Base-by-base conservation (phyloP, 2,797 vertebrate species). In the Esox lucius region DNA sequence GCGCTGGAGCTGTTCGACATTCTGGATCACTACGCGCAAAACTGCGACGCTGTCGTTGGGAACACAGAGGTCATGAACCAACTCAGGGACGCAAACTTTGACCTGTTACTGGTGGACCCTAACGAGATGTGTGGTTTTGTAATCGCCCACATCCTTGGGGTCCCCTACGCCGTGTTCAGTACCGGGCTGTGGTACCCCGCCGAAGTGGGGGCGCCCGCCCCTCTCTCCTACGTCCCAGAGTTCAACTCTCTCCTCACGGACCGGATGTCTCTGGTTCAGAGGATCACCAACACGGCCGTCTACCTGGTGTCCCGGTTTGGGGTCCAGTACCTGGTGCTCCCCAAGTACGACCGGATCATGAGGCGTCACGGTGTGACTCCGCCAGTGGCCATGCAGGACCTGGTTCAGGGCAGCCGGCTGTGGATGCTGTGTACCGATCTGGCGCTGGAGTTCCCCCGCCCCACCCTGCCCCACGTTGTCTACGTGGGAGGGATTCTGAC, bases 41-140 rank as follows among this genome's bases (percentile, higher is more conserved):
- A 99, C 92, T 99, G 98, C 3, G 98, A 99, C 68, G 93, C 96
- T 83, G 94, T 98, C 0, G 96, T 99, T 15, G 97, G 97, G 78
- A 98, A 95, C 84, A 83, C 1, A 5, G 91, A 94, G 74, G 93
- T 98, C 46, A 95, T 99, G 88, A 91, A 80, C 69, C 91, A 87
- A 66, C 93, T 99, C 81, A 96, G 95, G 83, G 93, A 92, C 73
- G 96, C 96, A 72, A 90, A 92, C 35, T 99, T 99, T 85, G 97
- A 99, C 90, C 92, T 99, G 80, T 92, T 99, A 80, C 94, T 99
- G 35, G 97, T 99, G 72, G 98, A 99, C 91, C 97, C 98, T 12
- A 99, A 99, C 33, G 98, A 99, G 90, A 99, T 99, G 96, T 99
- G 98, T 81, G 98, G 98, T 77, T 98, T 99, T 90, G 95, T 99